phyloP scores from a whole-genome alignment of 2,113 vertebrate genomes.

The Panurus biarmicus region DNA sequence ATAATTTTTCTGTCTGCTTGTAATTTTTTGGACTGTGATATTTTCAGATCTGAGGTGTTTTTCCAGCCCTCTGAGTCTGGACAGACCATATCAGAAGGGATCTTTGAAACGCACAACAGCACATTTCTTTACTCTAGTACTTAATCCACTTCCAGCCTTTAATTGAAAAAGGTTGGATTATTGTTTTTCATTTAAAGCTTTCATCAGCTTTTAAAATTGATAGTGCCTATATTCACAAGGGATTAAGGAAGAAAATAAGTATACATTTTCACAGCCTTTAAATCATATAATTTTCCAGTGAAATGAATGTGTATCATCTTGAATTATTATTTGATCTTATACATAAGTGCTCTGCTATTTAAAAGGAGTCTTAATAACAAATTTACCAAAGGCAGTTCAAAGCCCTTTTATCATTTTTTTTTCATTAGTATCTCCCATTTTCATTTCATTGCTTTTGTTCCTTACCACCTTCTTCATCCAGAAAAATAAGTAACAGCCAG shows the following conservation, averaged over 20 bases:
- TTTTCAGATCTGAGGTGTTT: not conserved
- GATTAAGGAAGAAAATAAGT: conserved; percentile 44
- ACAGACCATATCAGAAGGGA: not conserved
- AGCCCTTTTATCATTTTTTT: conserved; percentile 49
- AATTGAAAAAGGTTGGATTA: conserved; percentile 49
- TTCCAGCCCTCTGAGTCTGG: not conserved
- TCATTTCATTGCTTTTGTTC: conserved; percentile 65
- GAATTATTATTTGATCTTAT: conserved; percentile 61
- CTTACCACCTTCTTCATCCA: conserved; percentile 62
- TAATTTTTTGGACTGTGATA: not conserved
- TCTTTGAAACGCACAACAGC: not conserved
- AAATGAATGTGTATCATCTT: conserved; percentile 51
- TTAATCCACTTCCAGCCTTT: conserved; percentile 33
- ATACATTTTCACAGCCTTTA: conserved; percentile 42
- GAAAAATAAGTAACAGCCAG: conserved; percentile 68
- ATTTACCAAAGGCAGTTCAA: conserved; percentile 52
- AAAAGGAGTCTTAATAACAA: conserved; percentile 53
- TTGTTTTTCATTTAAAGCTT: conserved; percentile 51
- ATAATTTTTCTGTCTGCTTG: not conserved
- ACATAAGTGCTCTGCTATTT: conserved; percentile 31
- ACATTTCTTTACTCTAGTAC: not conserved
- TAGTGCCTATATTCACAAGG: conserved; percentile 17
- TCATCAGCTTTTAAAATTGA: conserved; percentile 38
- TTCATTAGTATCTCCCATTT: conserved; percentile 62
- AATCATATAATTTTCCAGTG: conserved; percentile 41